Evolutionary conservation across 1,140 invertebrate species (phyloP).

Genomic region (Trichomalopsis sarcophagae): DNA sequence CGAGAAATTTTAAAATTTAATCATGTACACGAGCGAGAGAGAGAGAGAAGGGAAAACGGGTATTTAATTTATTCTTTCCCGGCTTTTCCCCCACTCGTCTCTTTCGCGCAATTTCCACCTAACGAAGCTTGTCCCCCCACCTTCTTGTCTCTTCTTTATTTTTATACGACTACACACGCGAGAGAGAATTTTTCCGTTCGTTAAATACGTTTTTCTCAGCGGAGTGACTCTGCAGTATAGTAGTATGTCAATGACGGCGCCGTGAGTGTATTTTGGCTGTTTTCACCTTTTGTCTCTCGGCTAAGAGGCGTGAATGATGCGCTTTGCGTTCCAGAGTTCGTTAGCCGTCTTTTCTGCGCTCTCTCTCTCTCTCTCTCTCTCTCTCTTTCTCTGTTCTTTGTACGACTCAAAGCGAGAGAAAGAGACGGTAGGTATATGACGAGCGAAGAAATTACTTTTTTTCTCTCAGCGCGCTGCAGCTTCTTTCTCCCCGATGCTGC

Average conservation of each 20-base stretch:
- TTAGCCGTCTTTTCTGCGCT: constrained; percentile 23
- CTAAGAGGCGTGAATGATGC: constrained; percentile 32
- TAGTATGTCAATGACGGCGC: neutral
- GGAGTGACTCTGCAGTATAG: neutral
- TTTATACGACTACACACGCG: neutral
- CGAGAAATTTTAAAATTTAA: neutral
- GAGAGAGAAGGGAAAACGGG: no score
- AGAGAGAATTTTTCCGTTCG: neutral
- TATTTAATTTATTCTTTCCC: constrained; percentile 1
- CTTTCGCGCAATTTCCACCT: neutral
- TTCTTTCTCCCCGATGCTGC: neutral
- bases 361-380: neutral
- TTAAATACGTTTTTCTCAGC: constrained; percentile 14
- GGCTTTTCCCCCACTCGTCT: neutral
- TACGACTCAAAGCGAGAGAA: neutral
- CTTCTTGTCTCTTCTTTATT: neutral
- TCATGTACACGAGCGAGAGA: neutral
- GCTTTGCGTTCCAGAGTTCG: constrained; percentile 27
- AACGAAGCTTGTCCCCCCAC: neutral
- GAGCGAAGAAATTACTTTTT: constrained; percentile 17
- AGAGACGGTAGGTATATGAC: no score
- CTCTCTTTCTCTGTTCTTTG: neutral
- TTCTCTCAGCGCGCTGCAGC: neutral
- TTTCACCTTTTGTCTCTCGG: constrained; percentile 31
- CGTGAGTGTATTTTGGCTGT: constrained; percentile 10